Base-by-base conservation (phyloP, 2,888 invertebrate species). In the Caenorhabditis zanzibari region DNA sequence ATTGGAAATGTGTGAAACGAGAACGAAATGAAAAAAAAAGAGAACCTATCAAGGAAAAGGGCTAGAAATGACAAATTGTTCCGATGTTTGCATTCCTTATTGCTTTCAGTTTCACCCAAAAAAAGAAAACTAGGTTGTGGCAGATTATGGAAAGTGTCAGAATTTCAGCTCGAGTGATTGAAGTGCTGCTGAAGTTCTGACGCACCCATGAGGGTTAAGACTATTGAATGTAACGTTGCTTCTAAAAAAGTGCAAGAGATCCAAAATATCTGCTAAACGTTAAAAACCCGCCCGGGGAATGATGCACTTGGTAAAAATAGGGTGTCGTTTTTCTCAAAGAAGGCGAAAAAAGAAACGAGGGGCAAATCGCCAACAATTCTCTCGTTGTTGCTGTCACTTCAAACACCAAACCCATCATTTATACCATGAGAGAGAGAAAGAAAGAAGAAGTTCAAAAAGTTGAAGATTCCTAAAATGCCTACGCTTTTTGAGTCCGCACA, bases 381-480 rank as follows among this genome's bases (percentile, higher is more conserved):
- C 56, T 38, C 41, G 69, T 79, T 79, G 79, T 71, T 71, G 63
- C 79, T 79, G 71, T 77, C 77, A 77, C 63, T 77, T 71, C 71
- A 71, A 79, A 71, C 71, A 79, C 79, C 71, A 79, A 79, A 79
- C 79, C 79, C 79, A 71, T 79, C 79, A 79, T 79, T 79, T 79
- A 71, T 71, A 79, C 71, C 71, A 79, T 79, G 79, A 68, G 73
- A 68, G 72, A 80, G 74, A 47, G 19, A 47, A 19, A n/a, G 14
- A 19, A 81, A 81, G 61, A 52, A 73, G 68, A 81, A 81, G 73
- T 68, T 81, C 81, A 81, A 81, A 81, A 81, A 81, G 73, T 72
- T 73, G 80, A 73, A 68, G 73, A 81, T 73, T 81, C 81, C 74
- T 68, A 81, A 74, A 81, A 81, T 74, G 81, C 73, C 81, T 81